Evolutionary conservation across 1,140 invertebrate species (phyloP), one percentile per base, ranked within the genome.

Genomic region (Rhynchophorus ferrugineus): DNA sequence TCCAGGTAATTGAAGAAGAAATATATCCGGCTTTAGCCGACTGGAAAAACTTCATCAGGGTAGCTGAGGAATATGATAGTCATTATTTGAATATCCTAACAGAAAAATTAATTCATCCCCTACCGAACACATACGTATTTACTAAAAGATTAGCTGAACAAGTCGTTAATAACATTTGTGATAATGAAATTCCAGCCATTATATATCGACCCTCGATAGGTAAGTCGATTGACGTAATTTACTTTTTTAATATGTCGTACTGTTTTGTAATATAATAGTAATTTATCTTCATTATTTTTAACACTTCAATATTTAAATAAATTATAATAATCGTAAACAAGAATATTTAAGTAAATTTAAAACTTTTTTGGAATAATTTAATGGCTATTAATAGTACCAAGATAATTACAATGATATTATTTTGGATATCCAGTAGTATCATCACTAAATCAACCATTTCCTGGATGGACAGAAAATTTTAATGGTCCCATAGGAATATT

Each of bases 401-500:
- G n/a, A n/a, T n/a, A n/a, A n/a, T n/a, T n/a, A n/a, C n/a, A n/a
- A n/a, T n/a, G n/a, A n/a, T n/a, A n/a, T n/a, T 29, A 6, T 29
- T 11, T 29, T 29, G 14, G 19, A 45, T 20, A 58, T 52, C 49
- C 58, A 83, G 85, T 89, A 1, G 75, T 86, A 52, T 79, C 80
- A 0, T 74, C 82, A 7, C 35, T 77, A 9, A 46, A 64, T 0
- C 85, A 89, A 14, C 86, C 87, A 0, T 33, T 85, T 0, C 61
- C 71, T 0, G 91, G 93, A 0, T 98, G 94, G 93, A 78, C 95
- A 3, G 94, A 97, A 61, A 98, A 97, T 71, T 89, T 91, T 57
- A 96, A 96, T 69, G 93, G 93, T 3, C 91, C 92, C 1, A 83
- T 87, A 18, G 91, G 84, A 0, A 69, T 89, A 9, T 62, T 89